These are phyloP conservation scores for Drosophila meridionalis DNA, from an alignment of 2,888 invertebrate species.

Conservation along the genomic window DNA sequence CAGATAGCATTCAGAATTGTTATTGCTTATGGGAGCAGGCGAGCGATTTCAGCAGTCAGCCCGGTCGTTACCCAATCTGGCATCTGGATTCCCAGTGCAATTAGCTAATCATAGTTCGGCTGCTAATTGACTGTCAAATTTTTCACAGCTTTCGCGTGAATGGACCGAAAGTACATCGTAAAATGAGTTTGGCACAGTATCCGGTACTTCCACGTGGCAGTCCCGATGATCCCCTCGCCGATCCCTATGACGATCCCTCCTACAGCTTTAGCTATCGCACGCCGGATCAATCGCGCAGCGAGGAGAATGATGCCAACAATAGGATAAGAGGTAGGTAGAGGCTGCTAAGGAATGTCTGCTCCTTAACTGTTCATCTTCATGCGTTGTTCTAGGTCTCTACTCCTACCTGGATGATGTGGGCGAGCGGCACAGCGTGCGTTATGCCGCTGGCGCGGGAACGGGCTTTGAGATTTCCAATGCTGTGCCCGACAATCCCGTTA, in stretches of 20 bases:
- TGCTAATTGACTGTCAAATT: conserved; percentile 45
- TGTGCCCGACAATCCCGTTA: conserved; percentile 88
- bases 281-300: conserved; percentile 88
- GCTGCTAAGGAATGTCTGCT: too few species aligned
- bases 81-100: conserved; percentile 41
- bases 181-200: conserved; percentile 90
- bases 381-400: conserved; percentile 86
- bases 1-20: conserved; percentile 48
- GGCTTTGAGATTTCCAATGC: conserved; percentile 92
- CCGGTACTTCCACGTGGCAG: conserved; percentile 89
- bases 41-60: conserved; percentile 42
- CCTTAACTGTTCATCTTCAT: background rate
- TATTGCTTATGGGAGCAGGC: conserved; percentile 40
- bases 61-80: conserved; percentile 34
- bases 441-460: conserved; percentile 90
- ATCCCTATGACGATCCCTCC: conserved; percentile 91
- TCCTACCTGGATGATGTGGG: conserved; percentile 91
- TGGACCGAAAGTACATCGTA: conserved; percentile 90
- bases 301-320: conserved; percentile 88
- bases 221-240: conserved; percentile 90
- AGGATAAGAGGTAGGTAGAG: conserved; percentile 86
- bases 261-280: conserved; percentile 90
- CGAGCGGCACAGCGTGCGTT: conserved; percentile 90
- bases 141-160: conserved; percentile 88
- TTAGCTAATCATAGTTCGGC: conserved; percentile 24